These are phyloP conservation scores for Cepphus grylle DNA, from an alignment of 2,113 vertebrate species.

Conservation along the genomic window DNA sequence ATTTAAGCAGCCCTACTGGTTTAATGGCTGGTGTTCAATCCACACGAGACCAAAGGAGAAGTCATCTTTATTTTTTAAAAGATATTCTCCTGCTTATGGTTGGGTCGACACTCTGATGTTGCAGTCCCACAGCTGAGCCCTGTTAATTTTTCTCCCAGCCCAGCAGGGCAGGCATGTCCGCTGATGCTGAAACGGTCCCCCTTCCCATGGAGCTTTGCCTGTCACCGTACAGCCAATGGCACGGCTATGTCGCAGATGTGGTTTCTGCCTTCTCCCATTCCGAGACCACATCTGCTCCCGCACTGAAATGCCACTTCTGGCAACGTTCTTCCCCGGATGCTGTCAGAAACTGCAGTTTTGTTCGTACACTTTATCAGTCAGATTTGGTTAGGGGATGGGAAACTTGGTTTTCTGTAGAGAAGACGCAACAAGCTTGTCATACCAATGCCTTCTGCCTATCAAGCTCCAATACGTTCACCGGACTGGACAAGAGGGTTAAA, in stretches of 20 bases:
- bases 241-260: constrained; percentile 44
- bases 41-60: not conserved
- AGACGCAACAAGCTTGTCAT: not conserved
- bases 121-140: constrained; percentile 51
- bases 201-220: constrained; percentile 37
- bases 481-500: not conserved
- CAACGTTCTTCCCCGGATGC: fast-evolving
- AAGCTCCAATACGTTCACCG: not conserved
- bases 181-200: constrained; percentile 31
- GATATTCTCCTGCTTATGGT: not conserved
- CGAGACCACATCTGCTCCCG: constrained; percentile 44
- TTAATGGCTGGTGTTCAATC: not conserved
- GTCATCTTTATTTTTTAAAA: not conserved
- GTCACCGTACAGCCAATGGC: constrained; percentile 45
- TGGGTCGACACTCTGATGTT: not conserved
- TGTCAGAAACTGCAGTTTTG: not conserved
- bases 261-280: constrained; percentile 2
- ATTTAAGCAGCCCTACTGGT: not conserved
- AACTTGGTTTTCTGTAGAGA: not conserved
- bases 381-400: not conserved
- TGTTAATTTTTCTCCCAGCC: constrained; percentile 57
- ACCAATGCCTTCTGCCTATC: not conserved
- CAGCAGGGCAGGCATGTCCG: constrained; percentile 17
- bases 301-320: not conserved
- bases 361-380: not conserved